These are phyloP conservation scores for Samia ricini DNA, from an alignment of 1,140 invertebrate species.

Conservation along the genomic window DNA sequence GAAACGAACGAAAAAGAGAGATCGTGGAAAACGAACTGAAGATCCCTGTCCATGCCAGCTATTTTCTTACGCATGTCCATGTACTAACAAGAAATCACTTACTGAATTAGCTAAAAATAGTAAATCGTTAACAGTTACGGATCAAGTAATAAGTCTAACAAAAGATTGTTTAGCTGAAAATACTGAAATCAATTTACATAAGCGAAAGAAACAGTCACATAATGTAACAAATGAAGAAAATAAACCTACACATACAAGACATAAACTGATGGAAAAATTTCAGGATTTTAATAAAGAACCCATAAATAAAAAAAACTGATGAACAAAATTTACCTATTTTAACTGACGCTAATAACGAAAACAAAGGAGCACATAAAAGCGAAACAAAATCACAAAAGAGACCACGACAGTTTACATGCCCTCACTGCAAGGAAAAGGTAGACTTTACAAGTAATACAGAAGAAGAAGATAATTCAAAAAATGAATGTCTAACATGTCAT, in stretches of 20 bases:
- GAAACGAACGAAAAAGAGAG: conserved; percentile 42
- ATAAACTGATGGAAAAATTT: conserved; percentile 15
- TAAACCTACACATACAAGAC: conserved; percentile 33
- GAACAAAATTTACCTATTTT: conserved; percentile 18
- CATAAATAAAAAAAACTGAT: conserved; percentile 11
- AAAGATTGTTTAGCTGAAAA: conserved; percentile 21
- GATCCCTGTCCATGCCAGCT: conserved; percentile 59
- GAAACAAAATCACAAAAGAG: conserved; percentile 35
- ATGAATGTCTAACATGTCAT: conserved; percentile 23
- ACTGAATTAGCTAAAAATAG: conserved; percentile 45
- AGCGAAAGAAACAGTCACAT: conserved; percentile 26
- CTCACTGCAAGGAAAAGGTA: conserved; percentile 55
- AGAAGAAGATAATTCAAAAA: conserved; percentile 41
- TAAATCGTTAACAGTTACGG: conserved; percentile 36
- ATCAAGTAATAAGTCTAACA: conserved; percentile 45
- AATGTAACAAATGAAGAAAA: conserved; percentile 22
- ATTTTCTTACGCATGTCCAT: conserved; percentile 59
- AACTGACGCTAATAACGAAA: conserved; percentile 9
- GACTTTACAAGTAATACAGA: conserved; percentile 45
- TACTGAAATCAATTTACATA: conserved; percentile 15
- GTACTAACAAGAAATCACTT: conserved; percentile 48
- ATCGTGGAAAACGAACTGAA: conserved; percentile 39
- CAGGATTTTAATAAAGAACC: conserved; percentile 24
- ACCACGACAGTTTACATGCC: conserved; percentile 43
- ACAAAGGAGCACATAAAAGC: conserved; percentile 13